These are phyloP conservation scores for Sebastes umbrosus DNA, from an alignment of 2,797 vertebrate species.

Conservation along the genomic window DNA sequence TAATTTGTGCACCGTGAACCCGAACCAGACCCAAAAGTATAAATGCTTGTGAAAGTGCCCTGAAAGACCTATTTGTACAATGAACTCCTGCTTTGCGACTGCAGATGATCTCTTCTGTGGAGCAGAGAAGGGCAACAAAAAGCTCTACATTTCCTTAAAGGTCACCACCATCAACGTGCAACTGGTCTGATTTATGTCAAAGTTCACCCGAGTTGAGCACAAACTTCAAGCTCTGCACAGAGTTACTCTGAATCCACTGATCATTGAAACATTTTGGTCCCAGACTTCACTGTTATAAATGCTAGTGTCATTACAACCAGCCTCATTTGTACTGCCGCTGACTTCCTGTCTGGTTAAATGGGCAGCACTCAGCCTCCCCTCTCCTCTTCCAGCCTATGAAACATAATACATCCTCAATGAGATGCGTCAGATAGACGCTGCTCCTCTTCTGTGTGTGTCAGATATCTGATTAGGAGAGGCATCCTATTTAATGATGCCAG, in stretches of 20 bases:
- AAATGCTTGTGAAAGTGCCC: no score
- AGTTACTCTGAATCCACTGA: background rate
- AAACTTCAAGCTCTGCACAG: background rate
- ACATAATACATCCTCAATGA: constrained; percentile 48
- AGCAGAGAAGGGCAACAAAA: background rate
- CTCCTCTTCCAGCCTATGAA: constrained; percentile 54
- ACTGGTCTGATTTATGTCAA: background rate
- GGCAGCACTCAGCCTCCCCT: constrained; percentile 48
- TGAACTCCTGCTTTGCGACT: background rate
- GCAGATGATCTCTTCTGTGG: background rate
- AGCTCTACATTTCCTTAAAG: background rate
- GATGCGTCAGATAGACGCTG: constrained; percentile 39
- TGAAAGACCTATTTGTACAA: background rate
- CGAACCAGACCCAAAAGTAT: no score
- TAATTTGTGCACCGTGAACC: no score
- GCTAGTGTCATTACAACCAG: background rate
- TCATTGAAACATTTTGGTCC: background rate
- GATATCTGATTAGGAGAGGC: constrained; percentile 68
- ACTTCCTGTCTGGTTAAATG: constrained; percentile 58
- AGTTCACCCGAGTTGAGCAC: background rate
- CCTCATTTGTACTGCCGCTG: constrained; percentile 12
- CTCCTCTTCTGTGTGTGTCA: background rate
- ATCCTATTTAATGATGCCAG: constrained; percentile 72
- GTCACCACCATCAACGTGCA: background rate
- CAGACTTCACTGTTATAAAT: background rate